Percentiles rank a stretch among this genome's conserved stretches.
These are phyloP conservation scores for Callionymus lyra DNA, from an alignment of 2,113 vertebrate species.

Conservation along the genomic window DNA sequence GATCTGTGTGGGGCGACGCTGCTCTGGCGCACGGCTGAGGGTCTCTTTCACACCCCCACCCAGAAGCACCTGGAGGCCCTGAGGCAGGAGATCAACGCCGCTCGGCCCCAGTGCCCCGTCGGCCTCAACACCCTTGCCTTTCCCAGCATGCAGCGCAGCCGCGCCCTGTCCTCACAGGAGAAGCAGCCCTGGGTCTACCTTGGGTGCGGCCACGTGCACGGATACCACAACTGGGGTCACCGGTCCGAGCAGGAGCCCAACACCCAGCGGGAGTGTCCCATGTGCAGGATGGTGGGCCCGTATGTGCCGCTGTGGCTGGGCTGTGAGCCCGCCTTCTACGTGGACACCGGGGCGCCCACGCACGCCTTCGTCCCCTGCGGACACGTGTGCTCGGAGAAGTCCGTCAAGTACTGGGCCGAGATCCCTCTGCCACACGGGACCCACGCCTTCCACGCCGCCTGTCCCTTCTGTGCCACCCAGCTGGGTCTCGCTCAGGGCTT, in stretches of 20 bases:
- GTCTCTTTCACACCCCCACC: constrained; percentile 87
- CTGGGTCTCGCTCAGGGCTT: constrained; percentile 82
- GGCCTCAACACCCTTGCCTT: constrained; percentile 94
- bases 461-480: constrained; percentile 91
- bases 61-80: constrained; percentile 97
- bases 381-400: constrained; percentile 95
- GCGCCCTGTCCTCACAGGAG: constrained; percentile 89
- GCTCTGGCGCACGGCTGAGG: constrained; percentile 91
- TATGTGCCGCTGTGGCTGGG: constrained; percentile 96
- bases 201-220: constrained; percentile 92
- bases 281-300: constrained; percentile 91
- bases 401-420: constrained; percentile 92
- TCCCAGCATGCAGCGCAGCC: constrained; percentile 90
- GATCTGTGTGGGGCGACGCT: constrained; percentile 94
- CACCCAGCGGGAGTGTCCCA: constrained; percentile 85
- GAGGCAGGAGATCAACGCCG: constrained; percentile 92
- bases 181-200: constrained; percentile 97
- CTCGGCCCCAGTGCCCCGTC: constrained; percentile 88
- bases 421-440: constrained; percentile 95
- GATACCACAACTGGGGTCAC: constrained; percentile 97
- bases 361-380: constrained; percentile 92
- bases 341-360: constrained; percentile 88
- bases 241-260: constrained; percentile 83
- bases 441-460: constrained; percentile 93
- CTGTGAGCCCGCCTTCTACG: constrained; percentile 91